Evolutionary conservation across 1,140 invertebrate species (phyloP), one percentile per base, ranked within the genome.

Genomic region (Drosophila kikkawai): DNA sequence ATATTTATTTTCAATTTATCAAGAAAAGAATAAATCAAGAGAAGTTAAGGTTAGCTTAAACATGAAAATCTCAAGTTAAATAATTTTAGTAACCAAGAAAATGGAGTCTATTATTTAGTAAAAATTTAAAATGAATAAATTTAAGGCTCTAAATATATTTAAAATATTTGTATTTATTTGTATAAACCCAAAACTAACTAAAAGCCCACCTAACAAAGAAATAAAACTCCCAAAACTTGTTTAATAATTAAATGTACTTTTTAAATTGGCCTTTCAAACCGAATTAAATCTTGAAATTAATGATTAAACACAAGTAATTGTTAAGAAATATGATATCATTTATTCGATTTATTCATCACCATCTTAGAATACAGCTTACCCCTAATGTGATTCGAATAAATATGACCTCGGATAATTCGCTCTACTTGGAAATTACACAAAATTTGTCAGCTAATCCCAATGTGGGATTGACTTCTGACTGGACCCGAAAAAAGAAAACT

Each of bases 371-470:
- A 5, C 11, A 55, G 47, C 75, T 75, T 77, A 59, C 55, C 56
- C 37, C 32, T 71, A 68, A 88, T 88, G 48, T 42, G 45, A 60
- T 66, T 74, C 71, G 56, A 80, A 87, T 80, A 82, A 81, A 85
- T 70, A 56, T 47, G 36, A 29, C 51, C 8, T 32, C 13, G 3
- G 19, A 50, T 57, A 64, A 13, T 58, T 42, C 22, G 11, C 29
- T 69, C 45, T 6, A 11, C 42, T 50, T 26, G 48, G 58, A 79
- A 66, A 79, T 71, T 45, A 44, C 37, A 15, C 47, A 73, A 37
- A 79, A 88, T 88, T 88, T 90, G 81, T 88, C 78, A 83, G 56
- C 61, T 60, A 70, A 64, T 48, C 61, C 68, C 59, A 58, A 79
- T 48, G 60, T 22, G 34, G 75, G 45, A 60, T 75, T 76, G 82